A percentile compares a stretch with the other conserved stretches of the same genome.
Conservation (phyloP, 2,888 invertebrate species). For the Pycnomerus fuliginosus region DNA sequence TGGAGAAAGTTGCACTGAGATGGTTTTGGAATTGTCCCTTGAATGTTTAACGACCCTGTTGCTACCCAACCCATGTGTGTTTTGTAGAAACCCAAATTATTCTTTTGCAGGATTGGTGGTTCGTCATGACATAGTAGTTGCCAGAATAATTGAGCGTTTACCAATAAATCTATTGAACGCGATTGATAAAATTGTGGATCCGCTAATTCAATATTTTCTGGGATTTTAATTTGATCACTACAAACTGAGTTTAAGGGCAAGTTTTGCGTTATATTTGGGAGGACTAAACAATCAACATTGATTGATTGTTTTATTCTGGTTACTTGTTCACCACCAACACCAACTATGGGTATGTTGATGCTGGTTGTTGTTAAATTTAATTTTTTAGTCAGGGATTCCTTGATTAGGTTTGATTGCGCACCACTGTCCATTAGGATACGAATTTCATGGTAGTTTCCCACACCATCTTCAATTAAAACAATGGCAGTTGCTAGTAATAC, state of each 20-base stretch:
- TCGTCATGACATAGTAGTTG: no score
- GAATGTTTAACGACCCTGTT: no score
- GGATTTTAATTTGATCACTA: constrained; percentile 6
- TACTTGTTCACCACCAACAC: constrained; percentile 1
- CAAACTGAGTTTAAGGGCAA: constrained; percentile 6
- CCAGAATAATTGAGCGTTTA: no score
- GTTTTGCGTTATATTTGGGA: constrained; percentile 11
- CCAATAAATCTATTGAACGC: constrained; percentile 6
- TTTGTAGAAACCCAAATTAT: no score
- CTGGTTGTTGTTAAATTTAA: constrained; percentile 7
- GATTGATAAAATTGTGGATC: constrained; percentile 16
- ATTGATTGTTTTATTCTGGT: constrained; percentile 1
- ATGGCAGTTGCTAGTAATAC: constrained; percentile 17
- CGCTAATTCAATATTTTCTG: constrained; percentile 15
- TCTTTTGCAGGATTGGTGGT: no score
- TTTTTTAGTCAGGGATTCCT: constrained; percentile 7
- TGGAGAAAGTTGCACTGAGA: no score
- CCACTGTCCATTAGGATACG: constrained; percentile 17
- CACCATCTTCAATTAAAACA: constrained; percentile 2
- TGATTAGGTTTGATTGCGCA: constrained; percentile 13
- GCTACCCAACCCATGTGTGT: no score
- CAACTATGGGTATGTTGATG: constrained; percentile 8
- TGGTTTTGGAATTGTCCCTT: no score
- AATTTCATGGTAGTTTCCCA: constrained; percentile 1
- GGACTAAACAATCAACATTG: constrained; percentile 7